A percentile compares a stretch with the other conserved stretches of the same genome.
phyloP scores from a whole-genome alignment of 2,797 vertebrate genomes.

The Karalla daura region DNA sequence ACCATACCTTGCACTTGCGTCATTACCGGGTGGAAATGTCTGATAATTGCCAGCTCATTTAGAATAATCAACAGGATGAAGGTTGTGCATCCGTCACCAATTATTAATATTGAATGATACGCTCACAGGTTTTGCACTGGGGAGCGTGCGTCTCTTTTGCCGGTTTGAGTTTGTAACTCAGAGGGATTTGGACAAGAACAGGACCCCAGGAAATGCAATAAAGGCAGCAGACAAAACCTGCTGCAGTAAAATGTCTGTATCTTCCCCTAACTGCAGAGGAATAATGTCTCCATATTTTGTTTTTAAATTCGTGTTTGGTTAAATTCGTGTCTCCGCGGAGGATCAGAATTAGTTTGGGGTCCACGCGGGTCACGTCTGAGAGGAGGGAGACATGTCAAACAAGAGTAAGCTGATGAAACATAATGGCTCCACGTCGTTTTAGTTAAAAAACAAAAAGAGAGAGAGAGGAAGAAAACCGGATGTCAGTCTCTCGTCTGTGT shows the following conservation, averaged over 20 bases:
- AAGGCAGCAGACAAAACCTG: not conserved
- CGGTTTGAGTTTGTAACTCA: not conserved
- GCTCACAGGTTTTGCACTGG: slow-evolving; percentile 4
- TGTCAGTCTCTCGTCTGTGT: slow-evolving; percentile 9
- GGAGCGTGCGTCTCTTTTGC: not conserved
- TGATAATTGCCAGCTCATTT: slow-evolving; percentile 71
- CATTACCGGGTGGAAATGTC: slow-evolving; percentile 66
- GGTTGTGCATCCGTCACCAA: slow-evolving; percentile 37
- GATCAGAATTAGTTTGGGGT: not conserved
- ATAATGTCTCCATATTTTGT: not conserved
- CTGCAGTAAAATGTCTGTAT: not conserved
- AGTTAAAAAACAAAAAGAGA: not conserved
- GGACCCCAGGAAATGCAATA: too few species aligned
- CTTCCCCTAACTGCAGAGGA: not conserved
- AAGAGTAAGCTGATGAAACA: not conserved
- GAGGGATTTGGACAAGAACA: too few species aligned
- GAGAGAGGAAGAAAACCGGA: too few species aligned
- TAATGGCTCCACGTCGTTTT: slow-evolving; percentile 2
- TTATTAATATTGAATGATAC: slow-evolving; percentile 3
- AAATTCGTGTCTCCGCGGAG: not conserved
- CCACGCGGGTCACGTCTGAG: not conserved
- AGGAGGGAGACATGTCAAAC: not conserved
- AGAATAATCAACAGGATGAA: slow-evolving; percentile 54
- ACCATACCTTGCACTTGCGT: slow-evolving; percentile 76
- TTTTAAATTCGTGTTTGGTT: slow-evolving; percentile 8